Conservation (phyloP, 2,797 vertebrate species). For the Typhlichthys subterraneus region DNA sequence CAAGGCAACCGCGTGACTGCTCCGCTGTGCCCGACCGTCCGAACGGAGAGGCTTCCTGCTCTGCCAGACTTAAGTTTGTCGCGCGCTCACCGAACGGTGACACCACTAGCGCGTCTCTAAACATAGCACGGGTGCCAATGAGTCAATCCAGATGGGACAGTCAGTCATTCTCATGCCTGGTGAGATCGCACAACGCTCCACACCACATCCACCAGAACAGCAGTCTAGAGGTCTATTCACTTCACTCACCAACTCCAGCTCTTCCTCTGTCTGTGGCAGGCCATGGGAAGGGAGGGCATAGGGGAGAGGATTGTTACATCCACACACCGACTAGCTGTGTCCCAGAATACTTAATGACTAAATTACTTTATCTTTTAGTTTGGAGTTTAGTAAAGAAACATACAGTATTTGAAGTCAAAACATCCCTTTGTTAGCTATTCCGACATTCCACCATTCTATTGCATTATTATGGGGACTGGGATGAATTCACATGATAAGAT, state of each 20-base stretch:
- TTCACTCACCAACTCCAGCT: conserved; percentile 92
- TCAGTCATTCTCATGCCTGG: conserved; percentile 57
- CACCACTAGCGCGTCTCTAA: conserved; percentile 4
- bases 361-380: no score
- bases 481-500: no score
- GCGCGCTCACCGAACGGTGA: not conserved
- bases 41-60: conserved; percentile 3
- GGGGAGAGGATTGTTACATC: conserved; percentile 58
- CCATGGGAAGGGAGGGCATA: conserved; percentile 40
- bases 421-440: no score
- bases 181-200: conserved; percentile 58
- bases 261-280: conserved; percentile 85
- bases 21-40: conserved; percentile 1
- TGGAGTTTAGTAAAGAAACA: no score
- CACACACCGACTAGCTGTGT: conserved; percentile 20
- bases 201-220: conserved; percentile 62
- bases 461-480: no score
- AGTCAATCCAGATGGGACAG: conserved; percentile 19
- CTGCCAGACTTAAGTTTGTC: conserved; percentile 14
- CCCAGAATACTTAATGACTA: no score
- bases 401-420: no score
- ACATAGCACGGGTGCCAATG: conserved; percentile 1
- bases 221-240: conserved; percentile 69
- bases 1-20: conserved; percentile 33
- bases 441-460: no score